These are phyloP conservation scores for Pammene fasciana DNA, from an alignment of 2,888 invertebrate species.

Conservation along the genomic window DNA sequence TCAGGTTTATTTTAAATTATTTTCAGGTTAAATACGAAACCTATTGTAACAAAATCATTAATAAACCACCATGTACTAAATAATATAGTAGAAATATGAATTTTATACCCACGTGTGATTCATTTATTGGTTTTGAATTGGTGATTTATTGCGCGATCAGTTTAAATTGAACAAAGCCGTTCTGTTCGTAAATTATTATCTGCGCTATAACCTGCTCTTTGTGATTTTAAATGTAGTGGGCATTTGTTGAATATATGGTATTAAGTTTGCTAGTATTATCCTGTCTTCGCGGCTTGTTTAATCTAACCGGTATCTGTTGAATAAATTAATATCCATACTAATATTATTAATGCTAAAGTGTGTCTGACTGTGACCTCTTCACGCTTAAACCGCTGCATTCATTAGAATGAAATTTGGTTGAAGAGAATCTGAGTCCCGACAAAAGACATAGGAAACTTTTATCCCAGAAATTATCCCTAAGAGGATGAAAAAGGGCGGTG, in stretches of 20 bases:
- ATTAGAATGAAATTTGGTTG: no score
- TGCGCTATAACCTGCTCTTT: conserved; percentile 29
- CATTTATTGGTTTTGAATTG: conserved; percentile 38
- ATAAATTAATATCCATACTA: no score
- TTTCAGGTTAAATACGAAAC: background rate
- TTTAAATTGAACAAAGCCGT: conserved; percentile 47
- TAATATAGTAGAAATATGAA: conserved; percentile 15
- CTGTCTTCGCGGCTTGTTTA: background rate
- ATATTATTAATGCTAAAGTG: no score
- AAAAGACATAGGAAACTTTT: no score
- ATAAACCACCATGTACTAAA: conserved; percentile 1
- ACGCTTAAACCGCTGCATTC: no score
- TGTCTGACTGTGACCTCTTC: no score
- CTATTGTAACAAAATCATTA: background rate
- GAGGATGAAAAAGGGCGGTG: no score
- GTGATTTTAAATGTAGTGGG: conserved; percentile 23
- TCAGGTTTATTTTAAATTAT: background rate
- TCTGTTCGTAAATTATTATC: conserved; percentile 42
- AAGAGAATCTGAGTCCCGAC: no score
- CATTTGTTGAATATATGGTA: conserved; percentile 18
- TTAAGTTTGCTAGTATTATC: background rate
- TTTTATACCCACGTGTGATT: conserved; percentile 20
- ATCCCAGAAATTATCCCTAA: no score
- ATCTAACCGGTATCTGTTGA: background rate
- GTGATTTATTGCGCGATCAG: conserved; percentile 46